phyloP scores from a whole-genome alignment of 2,888 invertebrate species.

The Pediacus dermestoides region DNA sequence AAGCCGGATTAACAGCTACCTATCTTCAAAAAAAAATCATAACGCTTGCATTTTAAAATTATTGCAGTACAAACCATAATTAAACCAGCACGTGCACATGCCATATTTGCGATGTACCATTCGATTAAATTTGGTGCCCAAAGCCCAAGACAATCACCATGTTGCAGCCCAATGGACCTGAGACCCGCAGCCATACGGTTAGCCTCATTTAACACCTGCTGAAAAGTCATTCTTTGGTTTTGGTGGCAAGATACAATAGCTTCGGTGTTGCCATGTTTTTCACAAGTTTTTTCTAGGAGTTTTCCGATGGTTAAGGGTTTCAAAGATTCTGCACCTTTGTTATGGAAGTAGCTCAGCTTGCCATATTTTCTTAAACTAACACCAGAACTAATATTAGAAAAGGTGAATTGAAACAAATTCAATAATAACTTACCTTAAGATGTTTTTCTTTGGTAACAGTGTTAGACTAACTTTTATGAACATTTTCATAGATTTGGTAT shows the following conservation, averaged over 20 bases:
- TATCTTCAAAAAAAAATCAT: constrained; percentile 38
- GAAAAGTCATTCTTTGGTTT: constrained; percentile 53
- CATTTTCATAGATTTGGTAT: no score
- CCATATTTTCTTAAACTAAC: no score
- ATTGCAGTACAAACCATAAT: constrained; percentile 56
- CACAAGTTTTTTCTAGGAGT: constrained; percentile 53
- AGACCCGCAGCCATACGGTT: constrained; percentile 71
- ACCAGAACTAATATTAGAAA: no score
- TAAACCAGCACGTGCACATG: constrained; percentile 68
- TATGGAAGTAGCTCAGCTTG: constrained; percentile 57
- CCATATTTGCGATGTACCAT: constrained; percentile 72
- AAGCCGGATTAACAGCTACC: constrained; percentile 76
- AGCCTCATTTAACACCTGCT: constrained; percentile 53
- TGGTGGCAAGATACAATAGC: constrained; percentile 59
- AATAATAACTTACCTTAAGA: no score
- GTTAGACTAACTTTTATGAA: no score
- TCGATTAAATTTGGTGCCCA: constrained; percentile 76
- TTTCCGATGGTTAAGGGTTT: constrained; percentile 57
- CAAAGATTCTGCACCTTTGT: constrained; percentile 53
- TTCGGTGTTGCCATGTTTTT: constrained; percentile 55
- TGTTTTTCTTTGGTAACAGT: no score
- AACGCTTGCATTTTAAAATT: not conserved
- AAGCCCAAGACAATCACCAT: constrained; percentile 72
- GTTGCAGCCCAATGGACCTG: constrained; percentile 59
- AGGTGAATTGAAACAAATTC: no score